Percentiles rank a stretch among this genome's conserved stretches.
Conservation (phyloP, 2,113 vertebrate genomes). For the Colistium nudipinnis region DNA sequence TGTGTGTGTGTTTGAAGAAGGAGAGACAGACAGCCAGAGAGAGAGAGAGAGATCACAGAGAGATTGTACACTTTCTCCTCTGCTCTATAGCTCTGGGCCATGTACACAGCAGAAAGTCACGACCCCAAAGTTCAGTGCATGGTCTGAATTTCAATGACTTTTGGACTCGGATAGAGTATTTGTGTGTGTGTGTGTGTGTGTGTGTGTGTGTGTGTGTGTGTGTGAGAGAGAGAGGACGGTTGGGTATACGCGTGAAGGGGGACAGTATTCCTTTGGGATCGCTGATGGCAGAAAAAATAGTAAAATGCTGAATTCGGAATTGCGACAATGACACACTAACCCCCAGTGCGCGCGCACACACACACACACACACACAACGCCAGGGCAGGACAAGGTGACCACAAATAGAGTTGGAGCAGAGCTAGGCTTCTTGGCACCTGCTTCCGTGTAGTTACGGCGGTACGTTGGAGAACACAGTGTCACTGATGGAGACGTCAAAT, state of each 20-base stretch:
- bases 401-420: constrained; percentile 45
- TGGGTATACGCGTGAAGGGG: constrained; percentile 23
- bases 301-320: constrained; percentile 62
- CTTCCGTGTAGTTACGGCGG: not conserved
- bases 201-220: constrained; percentile 7
- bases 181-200: constrained; percentile 15
- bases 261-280: constrained; percentile 59
- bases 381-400: constrained; percentile 59
- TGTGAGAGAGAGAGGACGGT: not conserved
- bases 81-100: constrained; percentile 60
- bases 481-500: not conserved
- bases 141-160: constrained; percentile 64
- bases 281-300: constrained; percentile 52
- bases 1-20: not conserved
- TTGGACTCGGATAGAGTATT: constrained; percentile 44
- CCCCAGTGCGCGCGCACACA: constrained; percentile 10
- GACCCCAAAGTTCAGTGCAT: constrained; percentile 56
- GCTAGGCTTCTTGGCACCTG: constrained; percentile 39
- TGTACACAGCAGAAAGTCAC: constrained; percentile 70
- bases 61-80: constrained; percentile 32
- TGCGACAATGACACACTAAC: constrained; percentile 66
- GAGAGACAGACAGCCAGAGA: constrained; percentile 12
- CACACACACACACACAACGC: not conserved
- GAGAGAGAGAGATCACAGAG: constrained; percentile 49
- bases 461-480: not conserved